These are phyloP conservation scores for Nymphalis c-album DNA, from an alignment of 2,888 invertebrate species.

Conservation along the genomic window DNA sequence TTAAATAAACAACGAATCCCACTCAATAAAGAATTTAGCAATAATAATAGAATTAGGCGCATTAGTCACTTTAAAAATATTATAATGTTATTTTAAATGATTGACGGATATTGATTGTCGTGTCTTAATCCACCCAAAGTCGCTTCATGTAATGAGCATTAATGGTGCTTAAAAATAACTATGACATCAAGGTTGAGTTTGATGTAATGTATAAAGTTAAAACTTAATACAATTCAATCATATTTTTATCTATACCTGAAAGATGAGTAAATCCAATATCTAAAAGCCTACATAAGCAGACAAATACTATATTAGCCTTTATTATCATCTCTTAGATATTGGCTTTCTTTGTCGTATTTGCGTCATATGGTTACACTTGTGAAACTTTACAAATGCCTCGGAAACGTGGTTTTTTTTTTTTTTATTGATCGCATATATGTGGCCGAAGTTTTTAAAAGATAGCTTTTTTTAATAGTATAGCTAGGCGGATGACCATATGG, in stretches of 20 bases:
- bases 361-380: too few species aligned
- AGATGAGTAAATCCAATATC: background rate
- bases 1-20: background rate
- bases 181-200: slow-evolving; percentile 4
- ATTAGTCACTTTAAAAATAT: slow-evolving; percentile 18
- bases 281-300: too few species aligned
- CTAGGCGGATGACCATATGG: too few species aligned
- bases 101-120: slow-evolving; percentile 25
- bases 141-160: slow-evolving; percentile 9
- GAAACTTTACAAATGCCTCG: too few species aligned
- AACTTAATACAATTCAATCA: background rate
- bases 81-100: slow-evolving; percentile 18
- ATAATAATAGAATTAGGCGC: slow-evolving; percentile 12
- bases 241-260: background rate
- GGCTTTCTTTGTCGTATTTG: too few species aligned
- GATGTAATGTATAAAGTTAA: background rate
- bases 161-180: slow-evolving; percentile 14
- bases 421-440: too few species aligned
- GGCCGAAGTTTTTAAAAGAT: too few species aligned
- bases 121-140: slow-evolving; percentile 20
- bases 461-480: too few species aligned
- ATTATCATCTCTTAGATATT: too few species aligned
- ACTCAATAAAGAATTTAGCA: slow-evolving; percentile 10
- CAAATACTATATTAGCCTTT: too few species aligned
- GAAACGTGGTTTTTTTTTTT: too few species aligned